phyloP scores from a whole-genome alignment of 2,797 vertebrate species.

The Poeciliopsis presidionis region DNA sequence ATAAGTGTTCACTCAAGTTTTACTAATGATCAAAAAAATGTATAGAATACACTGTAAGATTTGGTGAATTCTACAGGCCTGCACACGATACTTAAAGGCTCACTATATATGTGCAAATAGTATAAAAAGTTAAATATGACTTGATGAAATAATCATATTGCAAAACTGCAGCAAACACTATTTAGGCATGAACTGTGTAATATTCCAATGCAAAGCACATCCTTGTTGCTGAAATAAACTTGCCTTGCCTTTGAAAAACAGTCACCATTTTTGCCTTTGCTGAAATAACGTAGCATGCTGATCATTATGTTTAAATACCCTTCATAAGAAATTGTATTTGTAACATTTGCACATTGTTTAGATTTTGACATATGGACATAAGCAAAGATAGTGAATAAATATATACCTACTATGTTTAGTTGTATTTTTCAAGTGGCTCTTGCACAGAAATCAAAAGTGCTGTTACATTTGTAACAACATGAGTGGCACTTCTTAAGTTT shows the following conservation, averaged over 20 bases:
- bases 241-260: not conserved
- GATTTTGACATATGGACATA: not conserved
- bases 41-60: not conserved
- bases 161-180: not conserved
- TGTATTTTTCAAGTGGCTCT: not conserved
- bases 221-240: not conserved
- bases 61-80: not conserved
- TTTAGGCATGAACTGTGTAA: not conserved
- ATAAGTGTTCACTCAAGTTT: slow-evolving; percentile 17
- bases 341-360: not conserved
- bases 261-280: not conserved
- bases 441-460: not conserved
- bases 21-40: not conserved
- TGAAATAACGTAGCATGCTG: not conserved
- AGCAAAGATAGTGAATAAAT: not conserved
- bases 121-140: not conserved
- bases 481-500: not conserved
- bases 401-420: not conserved
- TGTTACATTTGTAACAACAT: not conserved
- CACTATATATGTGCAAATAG: not conserved
- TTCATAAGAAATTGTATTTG: not conserved
- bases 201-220: not conserved
- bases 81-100: not conserved
- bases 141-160: not conserved
- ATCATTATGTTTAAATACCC: not conserved